A percentile compares a stretch with the other conserved stretches of the same genome.
Conservation (phyloP, 1,140 invertebrate genomes). For the Ceratosolen fusciceps region DNA sequence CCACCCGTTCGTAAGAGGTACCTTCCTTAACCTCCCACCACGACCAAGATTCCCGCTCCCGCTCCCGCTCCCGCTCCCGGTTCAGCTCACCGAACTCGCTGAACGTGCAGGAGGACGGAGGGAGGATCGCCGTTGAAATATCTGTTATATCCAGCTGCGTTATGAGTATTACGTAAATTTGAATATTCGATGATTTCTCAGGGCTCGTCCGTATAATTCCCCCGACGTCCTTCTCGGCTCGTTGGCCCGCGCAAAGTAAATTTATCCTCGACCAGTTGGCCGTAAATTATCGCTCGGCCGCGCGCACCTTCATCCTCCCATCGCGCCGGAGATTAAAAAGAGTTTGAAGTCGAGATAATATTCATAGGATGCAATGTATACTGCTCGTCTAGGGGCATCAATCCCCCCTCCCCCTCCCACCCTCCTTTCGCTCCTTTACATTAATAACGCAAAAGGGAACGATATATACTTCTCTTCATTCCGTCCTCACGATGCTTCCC, state of each 20-base stretch:
- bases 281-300: constrained; percentile 44
- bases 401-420: too few relatives aligned
- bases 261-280: constrained; percentile 30
- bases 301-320: not conserved
- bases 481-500: not conserved
- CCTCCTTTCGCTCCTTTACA: too few relatives aligned
- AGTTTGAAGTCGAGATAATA: constrained; percentile 30
- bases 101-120: too few relatives aligned
- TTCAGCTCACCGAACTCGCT: not conserved
- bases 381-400: too few relatives aligned
- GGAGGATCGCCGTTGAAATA: constrained; percentile 20
- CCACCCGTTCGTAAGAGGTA: too few relatives aligned
- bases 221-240: not conserved
- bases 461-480: not conserved
- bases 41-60: too few relatives aligned
- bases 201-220: constrained; percentile 31
- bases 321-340: constrained; percentile 25
- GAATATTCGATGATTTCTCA: constrained; percentile 35
- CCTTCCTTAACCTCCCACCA: too few relatives aligned
- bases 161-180: constrained; percentile 45
- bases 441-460: too few relatives aligned
- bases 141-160: constrained; percentile 43
- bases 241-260: constrained; percentile 31
- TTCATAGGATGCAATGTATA: constrained; percentile 15
- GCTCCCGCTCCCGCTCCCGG: too few relatives aligned